These are phyloP conservation scores for Megaustenia siamemsis DNA, from an alignment of 2,888 invertebrate genomes.

Conservation along the genomic window DNA sequence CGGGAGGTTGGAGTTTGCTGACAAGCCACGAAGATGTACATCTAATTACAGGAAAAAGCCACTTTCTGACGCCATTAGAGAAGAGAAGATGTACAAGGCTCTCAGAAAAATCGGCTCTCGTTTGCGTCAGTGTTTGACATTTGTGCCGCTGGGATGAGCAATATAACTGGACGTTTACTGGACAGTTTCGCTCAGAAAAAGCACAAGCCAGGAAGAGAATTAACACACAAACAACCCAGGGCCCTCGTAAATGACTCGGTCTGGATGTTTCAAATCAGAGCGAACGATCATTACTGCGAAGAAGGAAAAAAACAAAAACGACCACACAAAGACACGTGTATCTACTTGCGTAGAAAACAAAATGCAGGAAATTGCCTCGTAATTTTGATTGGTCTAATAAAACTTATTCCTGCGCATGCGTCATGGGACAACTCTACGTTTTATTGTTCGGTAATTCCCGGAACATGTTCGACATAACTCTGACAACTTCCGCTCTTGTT, in stretches of 20 bases:
- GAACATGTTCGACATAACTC: not conserved
- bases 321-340: not conserved
- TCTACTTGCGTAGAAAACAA: not conserved
- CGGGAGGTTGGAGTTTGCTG: no score
- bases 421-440: not conserved
- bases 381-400: conserved; percentile 1
- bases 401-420: not conserved
- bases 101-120: not conserved
- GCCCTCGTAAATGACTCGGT: not conserved
- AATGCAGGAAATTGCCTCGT: conserved; percentile 10
- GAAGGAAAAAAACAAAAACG: no score
- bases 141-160: not conserved
- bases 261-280: no score
- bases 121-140: not conserved
- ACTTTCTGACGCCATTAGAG: no score
- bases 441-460: not conserved
- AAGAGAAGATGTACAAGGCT: no score
- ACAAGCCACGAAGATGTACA: no score
- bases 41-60: no score
- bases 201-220: not conserved
- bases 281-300: not conserved
- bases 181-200: not conserved
- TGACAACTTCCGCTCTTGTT: not conserved
- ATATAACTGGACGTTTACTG: not conserved
- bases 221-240: not conserved